Evolutionary conservation across 1,140 invertebrate species (phyloP), one percentile per base, ranked within the genome.

Genomic region (Phymorhynchus buccinoides): DNA sequence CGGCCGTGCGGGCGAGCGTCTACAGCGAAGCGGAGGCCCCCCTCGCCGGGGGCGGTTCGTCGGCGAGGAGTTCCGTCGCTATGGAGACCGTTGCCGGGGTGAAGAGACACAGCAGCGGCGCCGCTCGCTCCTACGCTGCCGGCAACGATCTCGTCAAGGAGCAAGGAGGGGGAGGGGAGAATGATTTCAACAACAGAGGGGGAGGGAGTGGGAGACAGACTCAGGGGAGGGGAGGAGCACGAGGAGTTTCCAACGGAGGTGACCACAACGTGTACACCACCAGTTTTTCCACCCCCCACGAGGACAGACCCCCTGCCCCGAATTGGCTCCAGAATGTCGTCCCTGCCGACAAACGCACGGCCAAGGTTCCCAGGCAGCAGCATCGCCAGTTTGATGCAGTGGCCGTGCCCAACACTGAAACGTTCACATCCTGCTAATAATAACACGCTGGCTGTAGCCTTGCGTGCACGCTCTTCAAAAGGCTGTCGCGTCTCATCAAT

Each of bases 351-450:
- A 71, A 35, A 27, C 62, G n/a, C 62, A 9, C 75, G 9, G 75
- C 75, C 14, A 44, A 78, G 75, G 2, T 4, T 42, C 42, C 77
- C 77, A 35, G 27, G 18, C 37, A 75, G 39, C 22, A 48, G 42
- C 39, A 42, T 41, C 1, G 42, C 77, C 52, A 66, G 41, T 83
- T 62, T 68, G 81, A 84, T 41, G 83, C 83, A 1, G 79, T 84
- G 16, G 79, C 83, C n/a, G 81, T 86, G 27, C 79, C 81, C 3
- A 84, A 84, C 52, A 86, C 83, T 22, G 79, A 82, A 80, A 62
- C 68, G 1, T 81, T 68, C 18, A 86, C 83, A 22, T 37, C 80
- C 39, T 86, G 83, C 68, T 84, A 42, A 77, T 18, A 35, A 56
- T 32, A 32, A 75, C 18, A 3, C 27, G 16, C 32, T 42, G 39